phyloP scores from a whole-genome alignment of 2,113 vertebrate species.

The Muscicapa adusta region DNA sequence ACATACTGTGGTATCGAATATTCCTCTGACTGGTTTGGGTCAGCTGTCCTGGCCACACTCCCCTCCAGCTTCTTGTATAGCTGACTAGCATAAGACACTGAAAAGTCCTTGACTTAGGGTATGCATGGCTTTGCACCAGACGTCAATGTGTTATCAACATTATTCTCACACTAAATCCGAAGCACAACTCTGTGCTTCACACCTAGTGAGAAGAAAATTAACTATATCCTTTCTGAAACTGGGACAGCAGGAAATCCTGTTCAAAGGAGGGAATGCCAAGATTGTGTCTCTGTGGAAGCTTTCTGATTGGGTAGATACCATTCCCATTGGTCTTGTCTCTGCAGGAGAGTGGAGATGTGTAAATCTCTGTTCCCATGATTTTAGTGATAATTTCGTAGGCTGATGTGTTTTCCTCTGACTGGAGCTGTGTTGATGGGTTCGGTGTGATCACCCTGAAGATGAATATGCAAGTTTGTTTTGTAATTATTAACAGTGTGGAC shows the following conservation, averaged over 20 bases:
- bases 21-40: not conserved
- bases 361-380: not conserved
- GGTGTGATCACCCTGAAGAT: not conserved
- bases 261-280: not conserved
- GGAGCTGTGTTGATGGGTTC: not conserved
- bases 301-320: not conserved
- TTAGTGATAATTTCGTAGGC: not conserved
- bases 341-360: not conserved
- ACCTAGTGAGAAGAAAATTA: not conserved
- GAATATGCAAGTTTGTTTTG: not conserved
- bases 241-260: not conserved
- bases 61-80: not conserved
- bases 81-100: not conserved
- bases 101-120: not conserved
- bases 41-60: not conserved
- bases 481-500: not conserved
- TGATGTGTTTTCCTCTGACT: not conserved
- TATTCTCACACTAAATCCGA: not conserved
- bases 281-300: not conserved
- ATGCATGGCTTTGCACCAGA: not conserved
- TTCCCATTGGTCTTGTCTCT: not conserved
- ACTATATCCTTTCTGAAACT: not conserved
- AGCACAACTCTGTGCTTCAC: not conserved
- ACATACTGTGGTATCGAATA: not conserved
- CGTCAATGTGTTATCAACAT: fast-evolving